Evolutionary conservation across 2,888 invertebrate species (phyloP).

Genomic region (Sturmia bella): DNA sequence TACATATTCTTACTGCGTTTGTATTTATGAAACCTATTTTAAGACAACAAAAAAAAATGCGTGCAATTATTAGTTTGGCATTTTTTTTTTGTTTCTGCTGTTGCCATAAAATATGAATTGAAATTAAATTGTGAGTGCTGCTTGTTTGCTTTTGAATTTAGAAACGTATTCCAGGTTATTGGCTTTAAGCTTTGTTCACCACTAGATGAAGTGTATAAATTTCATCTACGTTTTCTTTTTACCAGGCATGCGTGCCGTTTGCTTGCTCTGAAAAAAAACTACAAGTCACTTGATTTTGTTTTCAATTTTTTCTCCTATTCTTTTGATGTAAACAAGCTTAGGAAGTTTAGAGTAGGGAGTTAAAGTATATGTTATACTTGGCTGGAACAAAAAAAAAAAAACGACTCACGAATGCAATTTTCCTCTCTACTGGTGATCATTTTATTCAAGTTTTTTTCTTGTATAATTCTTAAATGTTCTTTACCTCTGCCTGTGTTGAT

Average conservation of each 20-base stretch:
- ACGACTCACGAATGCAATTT: constrained; percentile 67
- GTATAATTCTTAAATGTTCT: not conserved
- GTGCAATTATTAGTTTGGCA: constrained; percentile 57
- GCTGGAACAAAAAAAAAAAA: constrained; percentile 13
- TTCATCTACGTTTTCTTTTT: constrained; percentile 13
- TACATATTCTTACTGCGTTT: not conserved
- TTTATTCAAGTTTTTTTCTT: constrained; percentile 47
- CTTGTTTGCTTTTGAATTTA: constrained; percentile 11
- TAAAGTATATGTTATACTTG: constrained; percentile 9
- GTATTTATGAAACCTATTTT: too few species aligned
- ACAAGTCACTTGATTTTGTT: constrained; percentile 37
- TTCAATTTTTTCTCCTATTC: not conserved
- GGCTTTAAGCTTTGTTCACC: constrained; percentile 36
- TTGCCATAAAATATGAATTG: constrained; percentile 28
- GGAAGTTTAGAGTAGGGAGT: constrained; percentile 47
- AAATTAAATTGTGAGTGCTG: constrained; percentile 57
- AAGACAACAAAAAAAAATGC: constrained; percentile 31
- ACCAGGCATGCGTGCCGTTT: constrained; percentile 51
- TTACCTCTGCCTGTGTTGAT: constrained; percentile 16
- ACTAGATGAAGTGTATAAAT: not conserved
- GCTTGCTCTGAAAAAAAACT: constrained; percentile 4
- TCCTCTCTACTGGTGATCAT: constrained; percentile 69
- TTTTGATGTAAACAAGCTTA: constrained; percentile 12
- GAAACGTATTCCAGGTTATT: constrained; percentile 36
- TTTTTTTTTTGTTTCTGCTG: too few species aligned